These are phyloP conservation scores for Prinia subflava DNA, from an alignment of 2,113 vertebrate species.

Conservation along the genomic window DNA sequence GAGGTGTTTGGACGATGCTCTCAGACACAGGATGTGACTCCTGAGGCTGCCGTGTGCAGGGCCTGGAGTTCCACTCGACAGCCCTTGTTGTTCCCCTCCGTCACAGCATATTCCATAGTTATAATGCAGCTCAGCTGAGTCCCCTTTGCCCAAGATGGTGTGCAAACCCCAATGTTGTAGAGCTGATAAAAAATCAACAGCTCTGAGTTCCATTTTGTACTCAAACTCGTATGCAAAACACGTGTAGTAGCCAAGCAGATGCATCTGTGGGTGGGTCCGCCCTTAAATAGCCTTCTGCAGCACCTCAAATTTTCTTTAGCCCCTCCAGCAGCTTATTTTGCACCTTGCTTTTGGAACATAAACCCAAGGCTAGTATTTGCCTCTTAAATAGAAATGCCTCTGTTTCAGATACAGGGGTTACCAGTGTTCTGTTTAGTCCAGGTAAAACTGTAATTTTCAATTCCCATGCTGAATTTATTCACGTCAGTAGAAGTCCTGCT, in stretches of 20 bases:
- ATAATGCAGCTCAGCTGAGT: accelerated
- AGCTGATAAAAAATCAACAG: not conserved
- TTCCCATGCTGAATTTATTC: not conserved
- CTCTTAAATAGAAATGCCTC: accelerated
- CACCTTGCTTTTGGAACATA: not conserved
- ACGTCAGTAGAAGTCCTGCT: accelerated
- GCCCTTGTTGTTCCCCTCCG: not conserved
- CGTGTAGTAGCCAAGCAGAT: accelerated
- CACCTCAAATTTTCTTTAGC: not conserved
- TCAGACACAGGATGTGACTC: not conserved
- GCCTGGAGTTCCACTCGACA: accelerated
- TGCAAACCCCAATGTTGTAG: not conserved
- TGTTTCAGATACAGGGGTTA: not conserved
- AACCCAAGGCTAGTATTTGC: not conserved
- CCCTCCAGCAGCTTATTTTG: not conserved
- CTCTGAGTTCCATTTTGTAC: not conserved
- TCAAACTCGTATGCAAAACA: not conserved
- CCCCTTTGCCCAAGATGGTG: not conserved
- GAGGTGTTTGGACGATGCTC: not conserved
- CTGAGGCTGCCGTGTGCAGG: not conserved
- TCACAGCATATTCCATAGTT: not conserved
- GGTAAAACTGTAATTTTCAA: not conserved
- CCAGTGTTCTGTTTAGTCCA: not conserved
- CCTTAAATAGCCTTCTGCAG: not conserved
- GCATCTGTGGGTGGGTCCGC: not conserved